Evolutionary conservation across 2,797 vertebrate species (phyloP).

Genomic region (Premnoplex brunnescens): DNA sequence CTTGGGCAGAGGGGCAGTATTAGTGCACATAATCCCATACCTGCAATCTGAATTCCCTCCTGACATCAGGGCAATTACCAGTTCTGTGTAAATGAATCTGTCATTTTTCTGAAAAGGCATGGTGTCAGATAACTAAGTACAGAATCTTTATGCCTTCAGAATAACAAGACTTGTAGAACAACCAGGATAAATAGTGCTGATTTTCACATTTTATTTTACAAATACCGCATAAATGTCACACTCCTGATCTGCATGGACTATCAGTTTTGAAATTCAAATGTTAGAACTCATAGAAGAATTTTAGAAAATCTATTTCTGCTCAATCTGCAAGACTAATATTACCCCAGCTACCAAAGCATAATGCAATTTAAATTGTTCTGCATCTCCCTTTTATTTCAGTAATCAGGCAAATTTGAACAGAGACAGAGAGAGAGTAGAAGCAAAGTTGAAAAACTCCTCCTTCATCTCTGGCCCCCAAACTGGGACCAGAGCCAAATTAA

Average conservation of each 20-base stretch:
- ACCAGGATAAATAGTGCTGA: neutral
- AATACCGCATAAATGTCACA: conserved; percentile 11
- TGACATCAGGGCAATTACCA: neutral
- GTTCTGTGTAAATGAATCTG: conserved; percentile 7
- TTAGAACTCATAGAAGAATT: neutral
- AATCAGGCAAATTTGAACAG: neutral
- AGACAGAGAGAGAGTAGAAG: neutral
- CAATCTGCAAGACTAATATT: neutral
- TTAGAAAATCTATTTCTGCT: neutral
- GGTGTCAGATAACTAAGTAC: neutral
- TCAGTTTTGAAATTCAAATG: conserved; percentile 12
- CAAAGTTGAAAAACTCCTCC: neutral
- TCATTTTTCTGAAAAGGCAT: neutral
- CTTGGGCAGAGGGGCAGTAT: neutral
- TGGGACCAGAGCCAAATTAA: neutral
- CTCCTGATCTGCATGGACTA: neutral
- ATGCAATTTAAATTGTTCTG: neutral
- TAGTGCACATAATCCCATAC: neutral
- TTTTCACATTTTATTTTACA: conserved; percentile 28
- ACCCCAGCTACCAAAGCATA: neutral
- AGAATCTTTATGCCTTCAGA: neutral
- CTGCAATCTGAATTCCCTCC: neutral
- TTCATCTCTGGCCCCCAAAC: neutral
- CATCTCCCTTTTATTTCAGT: neutral
- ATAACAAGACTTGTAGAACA: neutral